Percentiles rank a stretch among this genome's conserved stretches.
These are phyloP conservation scores for Blera fallax DNA, from an alignment of 2,888 invertebrate genomes.

Conservation along the genomic window DNA sequence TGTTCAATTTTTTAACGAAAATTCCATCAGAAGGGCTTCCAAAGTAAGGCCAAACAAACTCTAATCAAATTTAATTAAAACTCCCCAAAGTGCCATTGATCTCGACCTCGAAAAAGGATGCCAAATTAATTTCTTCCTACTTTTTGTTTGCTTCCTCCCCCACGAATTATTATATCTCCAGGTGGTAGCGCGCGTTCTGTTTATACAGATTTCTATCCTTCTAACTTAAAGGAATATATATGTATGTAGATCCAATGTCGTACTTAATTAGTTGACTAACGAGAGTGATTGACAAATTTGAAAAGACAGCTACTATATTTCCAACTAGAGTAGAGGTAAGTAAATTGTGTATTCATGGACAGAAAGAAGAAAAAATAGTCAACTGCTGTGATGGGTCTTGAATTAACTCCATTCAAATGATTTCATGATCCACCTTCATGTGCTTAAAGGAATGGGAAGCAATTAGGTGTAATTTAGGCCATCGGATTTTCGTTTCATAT, in stretches of 20 bases:
- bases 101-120: constrained; percentile 22
- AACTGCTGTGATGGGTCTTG: constrained; percentile 33
- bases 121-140: constrained; percentile 13
- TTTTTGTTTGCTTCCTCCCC: background rate
- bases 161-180: constrained; percentile 28
- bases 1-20: background rate
- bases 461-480: constrained; percentile 50
- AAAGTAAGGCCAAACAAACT: constrained; percentile 9
- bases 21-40: background rate
- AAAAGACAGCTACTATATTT: constrained; percentile 8
- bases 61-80: constrained; percentile 55
- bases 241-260: constrained; percentile 25
- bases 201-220: constrained; percentile 1
- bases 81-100: constrained; percentile 48
- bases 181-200: constrained; percentile 41
- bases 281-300: constrained; percentile 67
- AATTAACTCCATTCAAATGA: constrained; percentile 55
- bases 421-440: background rate
- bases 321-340: background rate
- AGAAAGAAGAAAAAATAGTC: constrained; percentile 1
- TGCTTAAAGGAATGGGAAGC: background rate
- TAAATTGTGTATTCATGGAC: constrained; percentile 47
- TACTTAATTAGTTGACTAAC: constrained; percentile 63
- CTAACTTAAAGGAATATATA: background rate
- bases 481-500: constrained; percentile 37